phyloP scores from a whole-genome alignment of 2,797 vertebrate species.

The Labeo calbasu region DNA sequence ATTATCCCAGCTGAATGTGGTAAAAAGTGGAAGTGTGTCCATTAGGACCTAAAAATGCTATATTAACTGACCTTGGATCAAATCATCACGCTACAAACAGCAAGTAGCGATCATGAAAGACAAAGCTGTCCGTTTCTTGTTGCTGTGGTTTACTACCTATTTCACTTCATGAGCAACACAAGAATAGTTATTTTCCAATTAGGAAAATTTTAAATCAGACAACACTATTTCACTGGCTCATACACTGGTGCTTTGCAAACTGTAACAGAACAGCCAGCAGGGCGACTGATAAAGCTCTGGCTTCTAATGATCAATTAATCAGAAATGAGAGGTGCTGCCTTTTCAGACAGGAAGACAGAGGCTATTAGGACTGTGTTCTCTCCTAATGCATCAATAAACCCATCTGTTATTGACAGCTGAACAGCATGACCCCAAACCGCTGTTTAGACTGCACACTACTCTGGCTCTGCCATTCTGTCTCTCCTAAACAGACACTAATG shows the following conservation, averaged over 20 bases:
- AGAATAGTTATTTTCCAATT: background rate
- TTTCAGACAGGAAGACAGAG: slow-evolving; percentile 16
- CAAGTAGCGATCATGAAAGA: background rate
- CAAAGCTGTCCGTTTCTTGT: background rate
- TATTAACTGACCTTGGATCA: slow-evolving; percentile 9
- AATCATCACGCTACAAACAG: background rate
- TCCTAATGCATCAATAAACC: slow-evolving; percentile 43
- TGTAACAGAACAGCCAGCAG: background rate
- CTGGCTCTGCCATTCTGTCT: background rate
- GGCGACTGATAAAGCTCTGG: background rate
- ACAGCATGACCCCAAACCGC: slow-evolving; percentile 19
- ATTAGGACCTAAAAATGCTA: background rate
- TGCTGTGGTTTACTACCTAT: background rate
- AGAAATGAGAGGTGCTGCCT: background rate
- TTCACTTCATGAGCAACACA: background rate
- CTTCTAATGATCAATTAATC: slow-evolving; percentile 14
- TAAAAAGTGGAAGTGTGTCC: slow-evolving; percentile 11
- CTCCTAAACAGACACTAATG: background rate
- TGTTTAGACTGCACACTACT: background rate
- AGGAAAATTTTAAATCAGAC: background rate
- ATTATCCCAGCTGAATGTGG: slow-evolving; percentile 14
- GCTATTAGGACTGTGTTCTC: slow-evolving; percentile 34
- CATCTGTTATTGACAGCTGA: slow-evolving; percentile 30
- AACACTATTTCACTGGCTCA: background rate
- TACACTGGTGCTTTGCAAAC: background rate